Percentiles rank a stretch among this genome's conserved stretches.
These are phyloP conservation scores for Euphydryas editha DNA, from an alignment of 2,888 invertebrate genomes.

Conservation along the genomic window DNA sequence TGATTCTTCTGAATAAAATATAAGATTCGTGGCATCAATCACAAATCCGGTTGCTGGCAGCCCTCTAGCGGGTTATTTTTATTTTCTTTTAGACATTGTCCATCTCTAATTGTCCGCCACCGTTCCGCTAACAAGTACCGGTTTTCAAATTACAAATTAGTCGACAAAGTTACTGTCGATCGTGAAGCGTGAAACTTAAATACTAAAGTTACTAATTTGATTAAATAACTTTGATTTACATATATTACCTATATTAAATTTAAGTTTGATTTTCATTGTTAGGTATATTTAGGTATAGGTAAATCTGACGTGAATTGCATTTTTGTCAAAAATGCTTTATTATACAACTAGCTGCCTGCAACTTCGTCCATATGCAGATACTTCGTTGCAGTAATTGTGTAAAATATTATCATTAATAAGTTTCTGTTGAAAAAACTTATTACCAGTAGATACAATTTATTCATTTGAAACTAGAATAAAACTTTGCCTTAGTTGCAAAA, in stretches of 20 bases:
- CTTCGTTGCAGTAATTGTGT: no score
- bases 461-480: no score
- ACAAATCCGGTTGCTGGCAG: slow-evolving; percentile 26
- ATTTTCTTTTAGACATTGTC: slow-evolving; percentile 29
- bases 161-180: slow-evolving; percentile 23
- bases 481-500: no score
- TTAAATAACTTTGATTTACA: neutral
- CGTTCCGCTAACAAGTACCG: slow-evolving; percentile 36
- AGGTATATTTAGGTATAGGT: no score
- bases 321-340: no score
- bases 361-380: no score
- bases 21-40: slow-evolving; percentile 37
- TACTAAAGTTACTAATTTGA: neutral
- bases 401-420: no score
- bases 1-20: slow-evolving; percentile 38
- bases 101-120: slow-evolving; percentile 37
- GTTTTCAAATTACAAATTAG: slow-evolving; percentile 39
- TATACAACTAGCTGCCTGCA: no score
- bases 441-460: no score
- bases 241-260: neutral
- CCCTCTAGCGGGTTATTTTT: slow-evolving; percentile 32
- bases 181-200: slow-evolving; percentile 3
- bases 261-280: no score
- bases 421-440: no score
- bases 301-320: no score